Evolutionary conservation across 2,797 vertebrate genomes (phyloP).

Genomic region (Sylvilagus floridanus): DNA sequence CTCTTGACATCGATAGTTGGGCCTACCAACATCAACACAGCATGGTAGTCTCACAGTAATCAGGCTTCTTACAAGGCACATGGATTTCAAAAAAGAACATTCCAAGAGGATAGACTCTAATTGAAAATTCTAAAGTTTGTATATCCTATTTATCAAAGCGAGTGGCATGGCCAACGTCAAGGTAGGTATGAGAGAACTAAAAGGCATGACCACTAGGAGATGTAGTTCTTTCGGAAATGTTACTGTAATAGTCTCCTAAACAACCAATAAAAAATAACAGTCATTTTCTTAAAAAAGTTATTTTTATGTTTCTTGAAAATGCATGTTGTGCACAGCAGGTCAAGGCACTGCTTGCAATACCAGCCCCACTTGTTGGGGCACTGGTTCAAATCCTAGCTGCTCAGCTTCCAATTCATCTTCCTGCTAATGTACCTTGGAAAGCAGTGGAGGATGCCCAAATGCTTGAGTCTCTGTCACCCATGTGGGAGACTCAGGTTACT

Average conservation of each 20-base stretch:
- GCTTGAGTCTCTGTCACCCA: too few relatives aligned
- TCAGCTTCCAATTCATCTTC: too few relatives aligned
- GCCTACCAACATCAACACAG: neutral
- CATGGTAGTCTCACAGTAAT: neutral
- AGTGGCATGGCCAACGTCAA: neutral
- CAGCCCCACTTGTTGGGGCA: too few relatives aligned
- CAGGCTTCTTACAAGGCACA: neutral
- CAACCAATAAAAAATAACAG: neutral
- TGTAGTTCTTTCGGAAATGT: neutral
- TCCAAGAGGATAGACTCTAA: neutral
- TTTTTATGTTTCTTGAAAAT: neutral
- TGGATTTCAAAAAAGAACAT: neutral
- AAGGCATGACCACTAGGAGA: neutral
- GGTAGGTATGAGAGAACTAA: neutral
- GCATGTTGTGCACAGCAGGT: too few relatives aligned
- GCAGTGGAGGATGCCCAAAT: too few relatives aligned
- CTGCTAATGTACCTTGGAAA: too few relatives aligned
- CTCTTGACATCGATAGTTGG: neutral
- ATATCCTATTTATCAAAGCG: neutral
- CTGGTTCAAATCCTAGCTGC: neutral
- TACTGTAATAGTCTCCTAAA: neutral
- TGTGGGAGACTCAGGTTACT: too few relatives aligned
- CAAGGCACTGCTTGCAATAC: too few relatives aligned
- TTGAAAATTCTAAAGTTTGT: neutral
- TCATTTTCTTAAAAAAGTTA: neutral